phyloP scores from a whole-genome alignment of 2,797 vertebrate genomes.

The Octomys mimax region DNA sequence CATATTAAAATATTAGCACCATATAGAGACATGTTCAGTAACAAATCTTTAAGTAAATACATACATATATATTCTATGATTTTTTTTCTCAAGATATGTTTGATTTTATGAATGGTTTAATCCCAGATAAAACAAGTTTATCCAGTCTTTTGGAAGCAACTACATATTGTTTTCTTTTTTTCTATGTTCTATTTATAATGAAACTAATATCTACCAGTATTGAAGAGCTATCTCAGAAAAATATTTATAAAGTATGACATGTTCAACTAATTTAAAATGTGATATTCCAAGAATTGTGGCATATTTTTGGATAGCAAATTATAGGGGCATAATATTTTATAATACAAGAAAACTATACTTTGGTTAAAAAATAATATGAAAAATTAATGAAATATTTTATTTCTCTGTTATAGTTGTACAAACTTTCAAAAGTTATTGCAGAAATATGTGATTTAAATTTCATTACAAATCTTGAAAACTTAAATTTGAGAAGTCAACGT shows the following conservation, averaged over 20 bases:
- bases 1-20: background rate
- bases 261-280: conserved; percentile 14
- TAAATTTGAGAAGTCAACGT: background rate
- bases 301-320: conserved; percentile 41
- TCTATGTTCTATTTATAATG: background rate
- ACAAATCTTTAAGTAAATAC: background rate
- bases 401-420: background rate
- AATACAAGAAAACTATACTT: background rate
- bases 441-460: conserved; percentile 25
- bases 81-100: background rate
- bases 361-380: background rate
- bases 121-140: background rate
- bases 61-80: background rate
- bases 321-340: background rate
- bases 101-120: background rate
- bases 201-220: background rate
- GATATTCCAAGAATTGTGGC: background rate
- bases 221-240: background rate
- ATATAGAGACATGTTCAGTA: background rate
- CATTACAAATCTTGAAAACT: conserved; percentile 29
- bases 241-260: background rate
- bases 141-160: background rate
- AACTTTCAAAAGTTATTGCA: background rate
- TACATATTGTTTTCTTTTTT: background rate
- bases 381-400: conserved; percentile 24